Conservation (phyloP, 2,888 invertebrate species). For the Dilophus febrilis region DNA sequence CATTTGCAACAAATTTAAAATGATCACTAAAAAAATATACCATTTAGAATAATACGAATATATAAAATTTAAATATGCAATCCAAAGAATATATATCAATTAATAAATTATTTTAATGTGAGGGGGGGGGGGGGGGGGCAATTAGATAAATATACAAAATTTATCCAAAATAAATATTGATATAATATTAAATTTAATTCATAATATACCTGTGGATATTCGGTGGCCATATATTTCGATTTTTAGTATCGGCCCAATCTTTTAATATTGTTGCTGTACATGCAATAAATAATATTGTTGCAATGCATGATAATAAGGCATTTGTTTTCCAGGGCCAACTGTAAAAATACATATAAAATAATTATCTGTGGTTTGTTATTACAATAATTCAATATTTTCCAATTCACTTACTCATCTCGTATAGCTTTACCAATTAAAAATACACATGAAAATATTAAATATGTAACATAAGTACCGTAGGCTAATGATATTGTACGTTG, state of each 20-base stretch:
- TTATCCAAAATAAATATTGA: no score
- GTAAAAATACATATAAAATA: not conserved
- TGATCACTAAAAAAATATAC: no score
- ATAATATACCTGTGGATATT: slow-evolving; percentile 25
- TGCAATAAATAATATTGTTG: slow-evolving; percentile 22
- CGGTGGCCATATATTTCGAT: slow-evolving; percentile 29
- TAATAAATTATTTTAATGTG: no score
- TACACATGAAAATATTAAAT: slow-evolving; percentile 25
- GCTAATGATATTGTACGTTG: slow-evolving; percentile 25
- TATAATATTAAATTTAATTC: no score
- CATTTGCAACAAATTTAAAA: no score
- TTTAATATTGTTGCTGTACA: slow-evolving; percentile 23
- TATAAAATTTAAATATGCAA: no score
- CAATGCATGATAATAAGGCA: slow-evolving; percentile 24
- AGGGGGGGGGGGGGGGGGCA: no score
- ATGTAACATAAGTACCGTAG: slow-evolving; percentile 28
- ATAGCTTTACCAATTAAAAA: slow-evolving; percentile 26
- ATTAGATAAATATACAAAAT: no score
- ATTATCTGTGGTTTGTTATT: not conserved
- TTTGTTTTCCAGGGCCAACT: slow-evolving; percentile 28
- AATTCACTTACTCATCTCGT: slow-evolving; percentile 22
- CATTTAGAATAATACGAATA: no score
- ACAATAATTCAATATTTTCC: not conserved
- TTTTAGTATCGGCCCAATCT: slow-evolving; percentile 27
- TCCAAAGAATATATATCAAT: no score